Evolutionary conservation across 2,797 vertebrate species (phyloP).

Genomic region (Moxostoma hubbsi): DNA sequence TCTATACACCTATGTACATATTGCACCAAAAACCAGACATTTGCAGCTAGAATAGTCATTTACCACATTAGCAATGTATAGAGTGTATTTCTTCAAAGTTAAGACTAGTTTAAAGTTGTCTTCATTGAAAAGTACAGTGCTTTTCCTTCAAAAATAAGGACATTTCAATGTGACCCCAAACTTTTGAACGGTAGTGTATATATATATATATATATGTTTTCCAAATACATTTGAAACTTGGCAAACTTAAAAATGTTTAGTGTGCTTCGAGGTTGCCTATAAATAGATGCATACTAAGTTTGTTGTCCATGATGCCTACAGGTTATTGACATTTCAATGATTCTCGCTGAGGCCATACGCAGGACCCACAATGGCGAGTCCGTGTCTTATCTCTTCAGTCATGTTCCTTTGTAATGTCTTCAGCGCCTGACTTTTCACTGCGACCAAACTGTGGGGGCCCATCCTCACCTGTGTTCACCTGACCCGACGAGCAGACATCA

Average conservation of each 20-base stretch:
- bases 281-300: not conserved
- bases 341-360: conserved; percentile 96
- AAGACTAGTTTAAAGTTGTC: too few species aligned
- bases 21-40: too few species aligned
- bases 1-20: too few species aligned
- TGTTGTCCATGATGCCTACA: conserved; percentile 62
- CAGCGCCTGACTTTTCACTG: conserved; percentile 14
- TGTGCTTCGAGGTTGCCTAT: not conserved
- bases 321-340: conserved; percentile 99
- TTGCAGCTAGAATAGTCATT: too few species aligned
- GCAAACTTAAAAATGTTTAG: not conserved
- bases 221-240: not conserved
- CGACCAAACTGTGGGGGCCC: conserved; percentile 65
- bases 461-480: conserved; percentile 8
- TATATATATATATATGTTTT: too few species aligned
- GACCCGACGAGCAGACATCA: conserved; percentile 46
- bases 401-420: conserved; percentile 91
- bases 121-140: too few species aligned
- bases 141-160: too few species aligned
- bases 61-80: too few species aligned
- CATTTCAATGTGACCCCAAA: too few species aligned
- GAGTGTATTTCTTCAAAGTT: too few species aligned
- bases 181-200: too few species aligned
- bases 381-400: conserved; percentile 97
- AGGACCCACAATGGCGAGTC: conserved; percentile 98